These are phyloP conservation scores for Pachypeltis micranthus DNA, from an alignment of 1,140 invertebrate genomes.

Conservation along the genomic window DNA sequence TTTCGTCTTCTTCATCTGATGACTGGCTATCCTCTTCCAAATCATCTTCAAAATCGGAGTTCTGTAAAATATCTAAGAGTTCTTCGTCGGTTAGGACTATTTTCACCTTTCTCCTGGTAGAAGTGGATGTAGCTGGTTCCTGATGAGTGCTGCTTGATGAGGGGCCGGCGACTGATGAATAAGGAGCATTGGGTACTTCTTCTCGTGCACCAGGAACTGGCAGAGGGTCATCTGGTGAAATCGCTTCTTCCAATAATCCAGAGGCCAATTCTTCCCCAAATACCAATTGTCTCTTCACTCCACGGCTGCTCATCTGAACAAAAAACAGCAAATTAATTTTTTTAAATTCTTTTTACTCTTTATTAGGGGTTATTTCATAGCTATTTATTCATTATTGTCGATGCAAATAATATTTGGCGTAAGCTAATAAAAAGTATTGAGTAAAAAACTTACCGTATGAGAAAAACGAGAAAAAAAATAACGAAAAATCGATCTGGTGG, in stretches of 20 bases:
- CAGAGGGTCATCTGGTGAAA: conserved; percentile 5
- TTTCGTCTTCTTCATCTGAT: conserved; percentile 8
- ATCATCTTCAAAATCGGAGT: conserved; percentile 9
- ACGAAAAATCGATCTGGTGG: conserved; percentile 9
- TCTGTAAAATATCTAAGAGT: conserved; percentile 4
- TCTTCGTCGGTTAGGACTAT: conserved; percentile 5
- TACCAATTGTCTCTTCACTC: not conserved
- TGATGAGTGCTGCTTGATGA: not conserved
- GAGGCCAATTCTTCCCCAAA: conserved; percentile 6
- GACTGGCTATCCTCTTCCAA: conserved; percentile 7
- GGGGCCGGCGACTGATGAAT: conserved; percentile 7
- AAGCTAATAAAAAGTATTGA: conserved; percentile 6
- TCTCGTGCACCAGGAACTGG: conserved; percentile 2
- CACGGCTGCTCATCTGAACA: conserved; percentile 1
- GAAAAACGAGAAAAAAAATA: conserved; percentile 10
- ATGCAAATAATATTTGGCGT: conserved; percentile 8
- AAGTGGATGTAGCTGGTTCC: conserved; percentile 7
- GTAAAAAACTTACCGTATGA: conserved; percentile 8
- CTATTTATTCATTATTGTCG: conserved; percentile 6
- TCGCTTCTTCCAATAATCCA: conserved; percentile 9
- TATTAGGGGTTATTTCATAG: conserved; percentile 6
- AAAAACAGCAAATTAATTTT: conserved; percentile 10
- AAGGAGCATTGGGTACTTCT: not conserved
- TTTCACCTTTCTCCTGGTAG: conserved; percentile 1
- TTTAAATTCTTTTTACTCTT: conserved; percentile 8